These are phyloP conservation scores for Ericerus pela DNA, from an alignment of 1,140 invertebrate genomes.

Conservation along the genomic window DNA sequence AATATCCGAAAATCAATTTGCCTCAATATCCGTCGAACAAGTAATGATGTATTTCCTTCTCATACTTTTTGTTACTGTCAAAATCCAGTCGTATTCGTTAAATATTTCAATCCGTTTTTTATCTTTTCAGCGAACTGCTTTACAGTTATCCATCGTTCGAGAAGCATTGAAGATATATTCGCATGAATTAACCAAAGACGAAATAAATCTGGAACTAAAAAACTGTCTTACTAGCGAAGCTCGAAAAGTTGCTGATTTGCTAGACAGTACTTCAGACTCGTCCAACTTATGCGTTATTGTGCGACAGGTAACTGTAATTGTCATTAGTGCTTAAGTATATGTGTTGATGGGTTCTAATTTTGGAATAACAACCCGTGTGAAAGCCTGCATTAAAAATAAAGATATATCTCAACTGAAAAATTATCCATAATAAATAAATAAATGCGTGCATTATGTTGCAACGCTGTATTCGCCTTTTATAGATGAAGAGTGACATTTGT, in stretches of 20 bases:
- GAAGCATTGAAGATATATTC: conserved; percentile 22
- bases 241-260: conserved; percentile 21
- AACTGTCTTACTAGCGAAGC: conserved; percentile 21
- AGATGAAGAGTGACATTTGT: not conserved
- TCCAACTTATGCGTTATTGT: conserved; percentile 21
- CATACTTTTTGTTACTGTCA: not conserved
- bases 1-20: conserved; percentile 21
- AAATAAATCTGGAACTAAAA: conserved; percentile 22
- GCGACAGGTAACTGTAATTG: conserved; percentile 20
- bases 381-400: conserved; percentile 1
- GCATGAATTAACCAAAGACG: conserved; percentile 21
- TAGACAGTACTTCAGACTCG: conserved; percentile 20
- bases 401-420: not conserved
- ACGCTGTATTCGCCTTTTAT: conserved; percentile 1
- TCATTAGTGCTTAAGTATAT: not conserved
- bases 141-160: conserved; percentile 22
- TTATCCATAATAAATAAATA: not conserved
- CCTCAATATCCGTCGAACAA: conserved; percentile 16
- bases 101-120: conserved; percentile 10
- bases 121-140: conserved; percentile 19
- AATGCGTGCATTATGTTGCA: no score
- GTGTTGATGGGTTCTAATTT: no score
- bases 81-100: not conserved
- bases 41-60: conserved; percentile 7
- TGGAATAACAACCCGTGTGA: not conserved